phyloP scores from a whole-genome alignment of 2,113 vertebrate species.

The Felis chaus region DNA sequence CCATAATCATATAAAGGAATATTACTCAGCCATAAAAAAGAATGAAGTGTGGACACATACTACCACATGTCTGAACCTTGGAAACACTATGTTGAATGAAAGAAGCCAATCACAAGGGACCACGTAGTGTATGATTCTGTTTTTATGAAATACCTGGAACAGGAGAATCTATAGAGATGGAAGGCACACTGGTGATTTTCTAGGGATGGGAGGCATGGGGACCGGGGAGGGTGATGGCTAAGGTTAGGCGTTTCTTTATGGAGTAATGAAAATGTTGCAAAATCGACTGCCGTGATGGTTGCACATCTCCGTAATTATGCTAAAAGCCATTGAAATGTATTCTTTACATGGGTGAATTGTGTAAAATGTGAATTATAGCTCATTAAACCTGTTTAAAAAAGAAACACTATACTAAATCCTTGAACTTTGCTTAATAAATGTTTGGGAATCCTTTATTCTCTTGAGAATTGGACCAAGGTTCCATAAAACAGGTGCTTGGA shows the following conservation, averaged over 20 bases:
- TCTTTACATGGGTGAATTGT: constrained; percentile 14
- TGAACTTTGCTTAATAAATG: neutral
- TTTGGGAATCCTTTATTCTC: neutral
- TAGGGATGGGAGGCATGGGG: neutral
- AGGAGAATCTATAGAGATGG: neutral
- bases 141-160: neutral
- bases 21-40: neutral
- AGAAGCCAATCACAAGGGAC: neutral
- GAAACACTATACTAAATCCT: neutral
- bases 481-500: neutral
- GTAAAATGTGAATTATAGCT: constrained; percentile 7
- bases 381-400: neutral
- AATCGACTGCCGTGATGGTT: neutral
- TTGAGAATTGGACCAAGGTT: neutral
- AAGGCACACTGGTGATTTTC: neutral
- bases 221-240: neutral
- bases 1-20: neutral
- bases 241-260: neutral
- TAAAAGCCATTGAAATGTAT: constrained; percentile 30
- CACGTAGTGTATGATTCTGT: neutral
- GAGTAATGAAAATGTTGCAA: constrained; percentile 30
- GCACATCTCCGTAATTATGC: neutral
- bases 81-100: neutral
- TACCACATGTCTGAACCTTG: neutral
- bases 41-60: neutral